Evolutionary conservation across 1,140 invertebrate genomes (phyloP).

Genomic region (Leptinotarsa lineolata): DNA sequence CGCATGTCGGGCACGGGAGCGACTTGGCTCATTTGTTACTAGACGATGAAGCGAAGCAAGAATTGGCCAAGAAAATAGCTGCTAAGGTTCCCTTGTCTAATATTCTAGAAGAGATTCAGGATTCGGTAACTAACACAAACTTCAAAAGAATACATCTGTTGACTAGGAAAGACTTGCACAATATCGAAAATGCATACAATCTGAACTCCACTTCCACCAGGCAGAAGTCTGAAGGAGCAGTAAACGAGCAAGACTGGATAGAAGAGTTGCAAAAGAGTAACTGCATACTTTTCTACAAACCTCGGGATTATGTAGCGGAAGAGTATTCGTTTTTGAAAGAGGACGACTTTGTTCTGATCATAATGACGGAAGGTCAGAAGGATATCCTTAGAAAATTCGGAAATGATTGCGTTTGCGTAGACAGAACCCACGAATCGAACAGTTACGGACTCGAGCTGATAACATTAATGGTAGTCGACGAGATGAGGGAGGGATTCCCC

Average conservation of each 20-base stretch:
- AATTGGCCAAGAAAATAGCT: slow-evolving; percentile 36
- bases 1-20: slow-evolving; percentile 36
- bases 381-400: slow-evolving; percentile 19
- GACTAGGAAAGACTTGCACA: slow-evolving; percentile 37
- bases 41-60: slow-evolving; percentile 23
- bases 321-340: slow-evolving; percentile 20
- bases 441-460: slow-evolving; percentile 27
- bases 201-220: slow-evolving; percentile 18
- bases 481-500: slow-evolving; percentile 29
- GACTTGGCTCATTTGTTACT: slow-evolving; percentile 34
- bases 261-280: neutral
- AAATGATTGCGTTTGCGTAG: slow-evolving; percentile 31
- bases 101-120: slow-evolving; percentile 35
- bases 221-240: slow-evolving; percentile 27
- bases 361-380: slow-evolving; percentile 28
- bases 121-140: neutral
- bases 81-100: slow-evolving; percentile 31
- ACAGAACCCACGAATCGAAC: slow-evolving; percentile 32
- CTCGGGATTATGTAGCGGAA: slow-evolving; percentile 1
- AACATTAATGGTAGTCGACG: slow-evolving; percentile 33
- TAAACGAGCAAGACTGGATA: slow-evolving; percentile 22
- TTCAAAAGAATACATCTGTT: slow-evolving; percentile 34
- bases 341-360: slow-evolving; percentile 34
- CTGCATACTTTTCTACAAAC: slow-evolving; percentile 25
- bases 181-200: slow-evolving; percentile 28